Percentiles rank a stretch among this genome's conserved stretches.
Evolutionary conservation across 37 sponge, comb jelly and placozoan genomes (phyloP).

Genomic region (Beroe forskalii): DNA sequence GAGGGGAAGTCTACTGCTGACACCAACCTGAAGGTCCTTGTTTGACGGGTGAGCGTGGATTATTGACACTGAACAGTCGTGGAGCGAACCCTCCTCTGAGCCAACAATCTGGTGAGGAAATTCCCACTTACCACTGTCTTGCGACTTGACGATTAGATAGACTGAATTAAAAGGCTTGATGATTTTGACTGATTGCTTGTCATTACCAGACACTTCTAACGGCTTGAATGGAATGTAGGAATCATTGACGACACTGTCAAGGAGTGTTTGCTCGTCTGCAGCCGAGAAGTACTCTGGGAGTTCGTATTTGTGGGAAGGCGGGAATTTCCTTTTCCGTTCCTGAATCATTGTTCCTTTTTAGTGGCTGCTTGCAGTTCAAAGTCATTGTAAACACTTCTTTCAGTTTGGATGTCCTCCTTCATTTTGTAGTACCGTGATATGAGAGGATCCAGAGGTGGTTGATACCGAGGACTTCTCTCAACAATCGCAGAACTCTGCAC

Average conservation of each 20-base stretch:
- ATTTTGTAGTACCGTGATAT: neutral
- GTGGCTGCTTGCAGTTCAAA: constrained; percentile 17
- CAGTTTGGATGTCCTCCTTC: neutral
- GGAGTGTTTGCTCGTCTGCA: constrained; percentile 5
- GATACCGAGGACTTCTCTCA: constrained; percentile 4
- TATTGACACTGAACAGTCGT: neutral
- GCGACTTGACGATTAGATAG: neutral
- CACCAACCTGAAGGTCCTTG: neutral
- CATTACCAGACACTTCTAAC: neutral
- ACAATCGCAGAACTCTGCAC: constrained; percentile 44
- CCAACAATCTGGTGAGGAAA: constrained; percentile 19
- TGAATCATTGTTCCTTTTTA: constrained; percentile 2
- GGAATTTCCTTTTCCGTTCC: constrained; percentile 13
- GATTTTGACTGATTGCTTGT: neutral
- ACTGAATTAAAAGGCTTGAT: neutral
- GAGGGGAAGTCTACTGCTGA: constrained; percentile 1
- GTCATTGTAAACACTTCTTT: constrained; percentile 45
- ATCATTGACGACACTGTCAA: neutral
- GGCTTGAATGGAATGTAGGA: constrained; percentile 14
- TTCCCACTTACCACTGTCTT: neutral
- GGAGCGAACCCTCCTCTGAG: neutral
- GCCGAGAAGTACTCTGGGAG: neutral
- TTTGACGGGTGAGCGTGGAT: neutral
- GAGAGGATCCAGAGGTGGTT: neutral
- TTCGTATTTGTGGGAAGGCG: constrained; percentile 33